A percentile compares a stretch with the other conserved stretches of the same genome.
phyloP scores from a whole-genome alignment of 1,140 invertebrate genomes.

The Lithobius niger region DNA sequence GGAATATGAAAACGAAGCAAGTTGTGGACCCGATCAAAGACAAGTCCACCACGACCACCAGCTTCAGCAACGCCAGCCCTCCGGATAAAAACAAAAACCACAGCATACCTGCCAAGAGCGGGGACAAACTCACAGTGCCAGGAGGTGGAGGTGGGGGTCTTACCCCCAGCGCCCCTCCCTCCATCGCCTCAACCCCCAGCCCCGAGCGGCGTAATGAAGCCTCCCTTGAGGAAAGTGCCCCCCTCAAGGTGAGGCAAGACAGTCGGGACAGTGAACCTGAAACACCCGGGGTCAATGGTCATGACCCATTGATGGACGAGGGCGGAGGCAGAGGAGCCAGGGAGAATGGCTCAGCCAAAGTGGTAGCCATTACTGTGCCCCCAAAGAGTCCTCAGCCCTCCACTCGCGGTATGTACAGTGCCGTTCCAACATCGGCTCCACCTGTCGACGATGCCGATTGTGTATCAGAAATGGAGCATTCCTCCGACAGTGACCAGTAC shows the following conservation, averaged over 20 bases:
- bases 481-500: slow-evolving; percentile 65
- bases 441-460: slow-evolving; percentile 57
- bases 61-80: slow-evolving; percentile 25
- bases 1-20: slow-evolving; percentile 37
- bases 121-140: slow-evolving; percentile 3
- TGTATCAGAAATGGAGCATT: slow-evolving; percentile 83
- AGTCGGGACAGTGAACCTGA: slow-evolving; percentile 23
- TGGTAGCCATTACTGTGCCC: background rate
- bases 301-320: too few relatives aligned
- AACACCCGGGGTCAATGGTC: slow-evolving; percentile 45
- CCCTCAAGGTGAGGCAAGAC: too few relatives aligned
- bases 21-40: slow-evolving; percentile 18
- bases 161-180: too few relatives aligned
- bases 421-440: slow-evolving; percentile 18
- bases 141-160: too few relatives aligned
- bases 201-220: background rate
- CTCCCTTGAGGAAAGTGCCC: too few relatives aligned
- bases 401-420: slow-evolving; percentile 13
- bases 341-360: slow-evolving; percentile 1
- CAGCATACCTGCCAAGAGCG: too few relatives aligned
- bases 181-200: background rate
- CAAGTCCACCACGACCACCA: slow-evolving; percentile 23
- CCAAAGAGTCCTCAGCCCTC: background rate
- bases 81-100: slow-evolving; percentile 17
- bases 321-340: background rate